Conservation (phyloP, 2,113 vertebrate species). For the Bos javanicus region DNA sequence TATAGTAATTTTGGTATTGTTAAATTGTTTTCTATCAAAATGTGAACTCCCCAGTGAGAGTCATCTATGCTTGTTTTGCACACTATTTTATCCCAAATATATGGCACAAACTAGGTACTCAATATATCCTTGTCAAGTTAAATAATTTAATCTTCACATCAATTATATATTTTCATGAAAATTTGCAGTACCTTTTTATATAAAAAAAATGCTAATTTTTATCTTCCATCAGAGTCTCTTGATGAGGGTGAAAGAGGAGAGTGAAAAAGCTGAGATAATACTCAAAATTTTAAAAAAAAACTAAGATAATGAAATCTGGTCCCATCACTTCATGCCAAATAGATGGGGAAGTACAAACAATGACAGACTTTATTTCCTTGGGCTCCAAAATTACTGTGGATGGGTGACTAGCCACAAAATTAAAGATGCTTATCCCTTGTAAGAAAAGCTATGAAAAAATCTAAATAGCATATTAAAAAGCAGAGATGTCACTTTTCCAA, state of each 20-base stretch:
- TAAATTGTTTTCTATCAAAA: not conserved
- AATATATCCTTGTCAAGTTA: not conserved
- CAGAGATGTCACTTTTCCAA: not conserved
- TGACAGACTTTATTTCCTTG: not conserved
- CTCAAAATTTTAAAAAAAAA: not conserved
- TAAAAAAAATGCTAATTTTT: not conserved
- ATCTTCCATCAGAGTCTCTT: not conserved
- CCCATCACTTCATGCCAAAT: not conserved
- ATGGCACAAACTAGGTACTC: not conserved
- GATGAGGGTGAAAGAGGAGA: not conserved
- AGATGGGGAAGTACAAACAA: not conserved
- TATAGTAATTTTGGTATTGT: not conserved
- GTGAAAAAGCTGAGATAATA: not conserved
- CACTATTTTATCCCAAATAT: not conserved
- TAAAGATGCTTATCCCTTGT: not conserved
- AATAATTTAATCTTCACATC: not conserved
- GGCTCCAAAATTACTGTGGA: not conserved
- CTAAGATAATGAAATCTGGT: not conserved
- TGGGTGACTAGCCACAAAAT: not conserved
- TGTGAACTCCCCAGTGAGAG: not conserved
- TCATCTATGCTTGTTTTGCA: not conserved
- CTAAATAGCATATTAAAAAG: not conserved
- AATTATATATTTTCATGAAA: not conserved
- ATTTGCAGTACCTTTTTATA: not conserved
- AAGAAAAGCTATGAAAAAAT: not conserved